Evolutionary conservation across 2,113 vertebrate species (phyloP).

Genomic region (Pterocles orientalis): DNA sequence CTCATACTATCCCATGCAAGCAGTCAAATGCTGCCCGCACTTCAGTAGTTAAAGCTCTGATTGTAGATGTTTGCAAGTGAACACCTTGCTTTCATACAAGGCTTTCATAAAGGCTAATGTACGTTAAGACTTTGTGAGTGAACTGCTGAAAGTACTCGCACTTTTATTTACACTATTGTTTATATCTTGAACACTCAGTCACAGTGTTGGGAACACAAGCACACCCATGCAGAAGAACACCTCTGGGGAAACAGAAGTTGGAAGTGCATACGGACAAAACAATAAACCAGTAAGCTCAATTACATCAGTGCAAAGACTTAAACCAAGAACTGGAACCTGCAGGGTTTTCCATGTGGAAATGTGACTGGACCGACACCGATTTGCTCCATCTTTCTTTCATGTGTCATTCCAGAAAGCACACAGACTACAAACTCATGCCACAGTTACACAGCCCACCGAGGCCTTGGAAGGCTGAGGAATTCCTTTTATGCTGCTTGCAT

Average conservation of each 20-base stretch:
- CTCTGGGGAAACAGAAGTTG: neutral
- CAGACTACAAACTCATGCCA: neutral
- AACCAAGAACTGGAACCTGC: neutral
- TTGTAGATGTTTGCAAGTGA: neutral
- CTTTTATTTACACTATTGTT: neutral
- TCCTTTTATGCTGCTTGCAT: neutral
- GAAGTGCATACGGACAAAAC: neutral
- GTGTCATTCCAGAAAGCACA: neutral
- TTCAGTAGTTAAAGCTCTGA: neutral
- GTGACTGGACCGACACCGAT: neutral
- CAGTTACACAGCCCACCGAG: rapidly evolving
- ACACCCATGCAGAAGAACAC: neutral
- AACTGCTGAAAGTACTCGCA: neutral
- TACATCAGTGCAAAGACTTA: neutral
- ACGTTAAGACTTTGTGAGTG: neutral
- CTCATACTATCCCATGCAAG: neutral
- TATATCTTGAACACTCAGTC: neutral
- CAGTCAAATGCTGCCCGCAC: neutral
- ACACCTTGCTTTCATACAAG: neutral
- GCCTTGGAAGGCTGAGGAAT: neutral
- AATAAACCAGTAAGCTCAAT: neutral
- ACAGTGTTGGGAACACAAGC: neutral
- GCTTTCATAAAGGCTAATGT: neutral
- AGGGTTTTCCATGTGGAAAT: neutral
- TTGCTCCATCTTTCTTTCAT: neutral